Evolutionary conservation across 2,797 vertebrate genomes (phyloP).

Genomic region (Alfaro cultratus): DNA sequence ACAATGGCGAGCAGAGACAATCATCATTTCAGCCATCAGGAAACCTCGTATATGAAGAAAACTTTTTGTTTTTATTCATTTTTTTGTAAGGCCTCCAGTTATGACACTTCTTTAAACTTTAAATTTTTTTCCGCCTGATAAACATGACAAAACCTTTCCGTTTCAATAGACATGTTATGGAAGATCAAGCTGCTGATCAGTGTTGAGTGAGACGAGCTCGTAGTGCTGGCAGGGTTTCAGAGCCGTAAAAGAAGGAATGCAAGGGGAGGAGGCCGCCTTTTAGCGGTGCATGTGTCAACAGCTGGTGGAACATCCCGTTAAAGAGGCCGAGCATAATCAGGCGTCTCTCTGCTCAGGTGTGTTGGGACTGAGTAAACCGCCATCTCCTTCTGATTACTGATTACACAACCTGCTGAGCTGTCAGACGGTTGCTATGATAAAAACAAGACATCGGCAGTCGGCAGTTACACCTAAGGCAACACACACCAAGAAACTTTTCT

Average conservation of each 20-base stretch:
- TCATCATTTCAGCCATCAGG: slow-evolving; percentile 35
- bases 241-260: slow-evolving; percentile 27
- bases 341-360: slow-evolving; percentile 69
- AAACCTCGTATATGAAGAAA: slow-evolving; percentile 22
- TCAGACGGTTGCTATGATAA: slow-evolving; percentile 59
- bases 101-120: background rate
- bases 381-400: slow-evolving; percentile 60
- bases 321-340: slow-evolving; percentile 65
- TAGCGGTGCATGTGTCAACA: slow-evolving; percentile 58
- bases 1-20: slow-evolving; percentile 18
- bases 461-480: slow-evolving; percentile 48
- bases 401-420: slow-evolving; percentile 64
- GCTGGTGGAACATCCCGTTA: slow-evolving; percentile 66
- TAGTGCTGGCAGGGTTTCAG: slow-evolving; percentile 39
- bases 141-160: slow-evolving; percentile 70
- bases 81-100: slow-evolving; percentile 21
- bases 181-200: slow-evolving; percentile 33
- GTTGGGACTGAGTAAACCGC: slow-evolving; percentile 43
- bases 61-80: too few relatives aligned
- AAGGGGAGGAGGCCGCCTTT: slow-evolving; percentile 57
- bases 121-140: slow-evolving; percentile 35
- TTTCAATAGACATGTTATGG: slow-evolving; percentile 64
- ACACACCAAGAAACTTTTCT: slow-evolving; percentile 10
- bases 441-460: slow-evolving; percentile 35
- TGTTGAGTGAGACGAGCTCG: slow-evolving; percentile 21